phyloP scores from a whole-genome alignment of 2,797 vertebrate genomes.

The Anas flavirostris region DNA sequence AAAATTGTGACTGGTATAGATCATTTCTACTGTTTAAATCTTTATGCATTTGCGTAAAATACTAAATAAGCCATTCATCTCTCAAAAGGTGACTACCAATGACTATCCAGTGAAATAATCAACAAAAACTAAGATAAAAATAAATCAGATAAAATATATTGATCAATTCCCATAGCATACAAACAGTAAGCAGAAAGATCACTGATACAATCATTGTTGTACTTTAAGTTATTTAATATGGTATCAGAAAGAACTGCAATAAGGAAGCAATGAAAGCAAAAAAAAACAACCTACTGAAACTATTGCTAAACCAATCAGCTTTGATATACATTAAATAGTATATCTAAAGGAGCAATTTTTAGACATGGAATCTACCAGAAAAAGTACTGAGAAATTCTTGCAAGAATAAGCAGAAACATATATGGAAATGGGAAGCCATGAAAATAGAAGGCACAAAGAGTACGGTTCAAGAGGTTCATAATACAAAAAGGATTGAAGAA shows the following conservation, averaged over 20 bases:
- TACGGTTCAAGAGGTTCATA: neutral
- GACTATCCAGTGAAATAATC: neutral
- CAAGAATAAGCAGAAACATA: neutral
- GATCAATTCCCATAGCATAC: neutral
- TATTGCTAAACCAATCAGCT: neutral
- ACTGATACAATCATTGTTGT: neutral
- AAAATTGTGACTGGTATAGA: neutral
- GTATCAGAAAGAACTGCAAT: neutral
- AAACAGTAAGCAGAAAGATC: neutral
- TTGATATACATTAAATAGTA: accelerated
- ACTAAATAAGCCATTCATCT: neutral
- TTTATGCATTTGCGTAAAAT: neutral
- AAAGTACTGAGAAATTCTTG: neutral
- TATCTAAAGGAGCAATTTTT: neutral
- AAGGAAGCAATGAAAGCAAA: neutral
- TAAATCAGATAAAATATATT: neutral
- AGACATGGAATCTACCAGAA: neutral
- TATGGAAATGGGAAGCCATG: neutral
- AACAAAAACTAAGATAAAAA: neutral
- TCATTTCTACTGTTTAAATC: neutral
- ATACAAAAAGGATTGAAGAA: neutral
- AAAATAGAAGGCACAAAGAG: neutral
- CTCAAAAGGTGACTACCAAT: neutral
- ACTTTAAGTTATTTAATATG: neutral
- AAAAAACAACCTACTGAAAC: neutral